Evolutionary conservation across 2,113 vertebrate genomes (phyloP).

Genomic region (Pomatorhinus ruficollis): DNA sequence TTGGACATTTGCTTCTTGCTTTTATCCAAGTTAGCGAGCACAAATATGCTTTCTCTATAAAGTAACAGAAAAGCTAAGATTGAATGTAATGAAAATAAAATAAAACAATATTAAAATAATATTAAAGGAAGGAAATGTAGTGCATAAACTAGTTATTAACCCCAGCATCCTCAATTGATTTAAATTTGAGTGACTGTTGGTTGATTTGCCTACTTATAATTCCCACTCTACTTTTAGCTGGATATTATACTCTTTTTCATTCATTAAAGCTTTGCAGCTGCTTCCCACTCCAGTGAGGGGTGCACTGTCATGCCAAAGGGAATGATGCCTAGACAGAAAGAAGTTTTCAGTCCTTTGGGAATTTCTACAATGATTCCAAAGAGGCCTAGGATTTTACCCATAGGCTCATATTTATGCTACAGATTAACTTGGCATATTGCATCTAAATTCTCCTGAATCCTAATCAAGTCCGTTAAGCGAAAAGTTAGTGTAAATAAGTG

Average conservation of each 20-base stretch:
- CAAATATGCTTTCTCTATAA: not conserved
- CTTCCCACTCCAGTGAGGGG: conserved; percentile 37
- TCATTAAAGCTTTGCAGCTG: conserved; percentile 42
- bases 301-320: not conserved
- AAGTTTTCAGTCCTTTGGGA: not conserved
- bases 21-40: not conserved
- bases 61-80: conserved; percentile 46
- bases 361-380: not conserved
- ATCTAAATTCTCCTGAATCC: conserved; percentile 5
- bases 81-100: conserved; percentile 63
- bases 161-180: conserved; percentile 56
- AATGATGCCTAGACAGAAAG: not conserved
- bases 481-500: conserved; percentile 9
- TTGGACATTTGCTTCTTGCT: conserved; percentile 25
- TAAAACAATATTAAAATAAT: conserved; percentile 67
- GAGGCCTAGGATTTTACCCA: not conserved
- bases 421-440: not conserved
- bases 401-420: not conserved
- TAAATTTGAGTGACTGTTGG: conserved; percentile 54
- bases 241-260: conserved; percentile 37
- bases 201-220: conserved; percentile 61
- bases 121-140: conserved; percentile 64
- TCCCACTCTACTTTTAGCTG: conserved; percentile 40
- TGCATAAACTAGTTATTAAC: conserved; percentile 67
- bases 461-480: not conserved